Base-by-base conservation (phyloP, 2,888 invertebrate genomes). In the Polyploca ridens region DNA sequence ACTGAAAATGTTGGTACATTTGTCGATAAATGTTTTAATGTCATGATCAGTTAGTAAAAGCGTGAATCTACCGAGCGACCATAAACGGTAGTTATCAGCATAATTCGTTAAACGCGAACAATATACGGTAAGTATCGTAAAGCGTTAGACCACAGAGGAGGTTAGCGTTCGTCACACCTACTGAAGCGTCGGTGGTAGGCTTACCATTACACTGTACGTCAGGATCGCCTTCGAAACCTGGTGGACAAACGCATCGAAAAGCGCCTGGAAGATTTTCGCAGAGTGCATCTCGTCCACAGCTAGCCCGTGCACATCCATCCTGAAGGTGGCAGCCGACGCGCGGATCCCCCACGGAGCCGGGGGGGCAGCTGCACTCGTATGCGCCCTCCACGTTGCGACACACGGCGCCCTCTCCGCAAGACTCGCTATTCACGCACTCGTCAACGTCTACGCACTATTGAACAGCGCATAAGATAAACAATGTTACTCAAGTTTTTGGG, bases 381-480 rank as follows among this genome's bases (percentile, higher is more conserved):
- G 96, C 96, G 67, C 98, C 98, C 66, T 96, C 96, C 67, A 97
- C 90, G 89, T 98, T 98, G 64, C 96, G 95, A 91, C 98, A 98
- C 64, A 96, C 89, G 27, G 98, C 97, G 70, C 96, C 96, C 58
- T 95, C 94, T 63, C 97, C 98, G 88, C 99, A 99, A 63, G 96
- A 96, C 71, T 94, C 91, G 61, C 95, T 95, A 78, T 95, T 94
- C 73, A 95, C 92, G 89, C 98, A 98, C 93, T 98, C 98, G 90
- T 98, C 96, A 70, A 98, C 91, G 88, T 98, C 98, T 77, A 95
- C 95, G 86, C 98, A 98, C 96, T 97, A 72, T 19, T 54, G 54
- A 54, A 54, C 10, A 54, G 0, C 49, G 49, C 5, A n/a, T n/a
- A 54, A n/a, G 46, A n/a, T 46, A n/a, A n/a, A 7, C 14, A 46